Evolutionary conservation across 2,888 invertebrate species (phyloP).

Genomic region (Laothoe populi): DNA sequence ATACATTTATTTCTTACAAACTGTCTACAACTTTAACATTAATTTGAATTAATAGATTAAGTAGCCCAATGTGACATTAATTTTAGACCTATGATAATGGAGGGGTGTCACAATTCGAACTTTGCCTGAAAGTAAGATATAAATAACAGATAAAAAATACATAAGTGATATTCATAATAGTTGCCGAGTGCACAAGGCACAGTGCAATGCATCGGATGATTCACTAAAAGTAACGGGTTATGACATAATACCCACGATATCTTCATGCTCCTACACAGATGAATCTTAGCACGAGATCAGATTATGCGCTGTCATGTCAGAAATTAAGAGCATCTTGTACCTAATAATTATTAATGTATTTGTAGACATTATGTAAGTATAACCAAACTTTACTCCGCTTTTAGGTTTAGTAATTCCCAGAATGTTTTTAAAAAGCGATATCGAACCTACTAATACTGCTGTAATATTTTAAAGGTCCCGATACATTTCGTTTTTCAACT

Average conservation of each 20-base stretch:
- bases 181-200: neutral
- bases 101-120: too few relatives aligned
- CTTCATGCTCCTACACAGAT: slow-evolving; percentile 15
- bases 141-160: neutral
- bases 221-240: slow-evolving; percentile 12
- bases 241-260: slow-evolving; percentile 13
- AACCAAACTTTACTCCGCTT: neutral
- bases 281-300: slow-evolving; percentile 12
- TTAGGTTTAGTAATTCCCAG: neutral
- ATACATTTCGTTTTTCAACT: too few relatives aligned
- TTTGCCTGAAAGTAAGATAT: too few relatives aligned
- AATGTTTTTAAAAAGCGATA: too few relatives aligned
- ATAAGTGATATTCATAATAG: neutral
- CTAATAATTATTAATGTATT: neutral
- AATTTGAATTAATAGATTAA: too few relatives aligned
- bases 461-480: too few relatives aligned
- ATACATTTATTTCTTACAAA: too few relatives aligned
- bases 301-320: slow-evolving; percentile 16
- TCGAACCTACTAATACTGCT: too few relatives aligned
- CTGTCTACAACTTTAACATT: too few relatives aligned
- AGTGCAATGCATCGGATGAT: neutral
- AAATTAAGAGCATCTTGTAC: slow-evolving; percentile 3
- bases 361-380: too few relatives aligned
- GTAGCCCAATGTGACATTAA: too few relatives aligned
- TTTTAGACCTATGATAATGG: too few relatives aligned